Evolutionary conservation across 2,888 invertebrate species (phyloP), one percentile per base, ranked within the genome.

Genomic region (Epinotia bilunana): DNA sequence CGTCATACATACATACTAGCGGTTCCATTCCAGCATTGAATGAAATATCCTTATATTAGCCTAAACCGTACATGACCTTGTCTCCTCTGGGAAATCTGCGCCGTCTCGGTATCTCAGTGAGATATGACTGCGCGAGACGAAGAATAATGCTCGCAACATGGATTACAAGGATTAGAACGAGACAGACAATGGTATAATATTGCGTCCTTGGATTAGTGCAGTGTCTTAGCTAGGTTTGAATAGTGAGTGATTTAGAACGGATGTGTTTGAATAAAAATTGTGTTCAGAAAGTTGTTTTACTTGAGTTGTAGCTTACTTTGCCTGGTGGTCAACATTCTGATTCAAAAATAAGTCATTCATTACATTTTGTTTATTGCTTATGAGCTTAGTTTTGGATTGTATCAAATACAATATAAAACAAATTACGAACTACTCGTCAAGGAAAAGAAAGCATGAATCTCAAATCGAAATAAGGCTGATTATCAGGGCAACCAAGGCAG

Each of bases 91-190:
- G 75, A 75, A 75, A 74, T 74, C 74, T 74, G 23, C 9, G 63
- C 69, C 69, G 57, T 73, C 57, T 39, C 53, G 46, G 60, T 67
- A 68, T 67, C 60, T 65, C 43, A 6, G 61, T 67, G 73, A 73
- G 73, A 73, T 75, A 75, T 75, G 75, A 75, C 64, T 53, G 70
- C 16, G 74, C 13, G 71, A 55, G 75, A 75, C 75, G 72, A 72
- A 75, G 75, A 75, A 75, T 72, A 75, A 75, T 75, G 72, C 55
- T 75, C 75, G 69, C 57, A 61, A 72, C 16, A 55, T n/a, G 69
- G 75, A 72, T 75, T 71, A 75, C 12, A 18, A 11, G 75, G 72
- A 72, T 75, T 72, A 75, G 72, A 75, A 9, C 46, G 67, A n/a
- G 72, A 75, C 72, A 72, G 71, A 63, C 60, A 23, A 46, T 49